Percentiles rank a stretch among this genome's conserved stretches.
These are phyloP conservation scores for Cerastis leucographa DNA, from an alignment of 2,888 invertebrate genomes.

Conservation along the genomic window DNA sequence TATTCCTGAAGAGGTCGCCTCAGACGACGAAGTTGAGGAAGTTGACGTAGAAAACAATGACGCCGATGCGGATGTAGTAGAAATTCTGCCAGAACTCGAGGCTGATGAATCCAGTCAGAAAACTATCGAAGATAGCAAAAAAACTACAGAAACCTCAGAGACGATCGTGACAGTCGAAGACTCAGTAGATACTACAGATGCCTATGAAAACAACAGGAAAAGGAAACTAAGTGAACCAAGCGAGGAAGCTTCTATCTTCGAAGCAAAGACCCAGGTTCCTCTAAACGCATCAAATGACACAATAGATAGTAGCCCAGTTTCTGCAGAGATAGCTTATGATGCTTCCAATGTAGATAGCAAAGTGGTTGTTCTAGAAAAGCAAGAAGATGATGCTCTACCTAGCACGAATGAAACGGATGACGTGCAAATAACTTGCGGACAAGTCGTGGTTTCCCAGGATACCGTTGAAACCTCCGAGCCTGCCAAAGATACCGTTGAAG, in stretches of 20 bases:
- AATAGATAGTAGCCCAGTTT: slow-evolving; percentile 74
- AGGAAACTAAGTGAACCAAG: neutral
- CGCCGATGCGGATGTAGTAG: slow-evolving; percentile 26
- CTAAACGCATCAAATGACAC: slow-evolving; percentile 72
- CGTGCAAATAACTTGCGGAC: slow-evolving; percentile 85
- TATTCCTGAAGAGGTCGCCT: slow-evolving; percentile 74
- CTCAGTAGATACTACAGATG: slow-evolving; percentile 31
- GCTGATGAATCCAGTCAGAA: slow-evolving; percentile 23
- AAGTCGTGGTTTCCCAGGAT: slow-evolving; percentile 79
- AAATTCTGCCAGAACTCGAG: slow-evolving; percentile 28
- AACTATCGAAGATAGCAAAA: slow-evolving; percentile 13
- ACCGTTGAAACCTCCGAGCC: slow-evolving; percentile 60
- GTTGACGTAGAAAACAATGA: slow-evolving; percentile 47
- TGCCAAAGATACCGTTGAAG: slow-evolving; percentile 45
- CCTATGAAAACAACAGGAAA: slow-evolving; percentile 25
- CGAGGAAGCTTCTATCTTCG: slow-evolving; percentile 68
- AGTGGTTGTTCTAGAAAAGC: slow-evolving; percentile 77
- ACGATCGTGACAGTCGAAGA: slow-evolving; percentile 28
- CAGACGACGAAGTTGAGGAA: slow-evolving; percentile 69
- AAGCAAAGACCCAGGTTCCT: slow-evolving; percentile 79
- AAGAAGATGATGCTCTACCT: slow-evolving; percentile 83
- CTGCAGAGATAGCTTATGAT: slow-evolving; percentile 82
- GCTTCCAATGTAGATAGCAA: slow-evolving; percentile 73
- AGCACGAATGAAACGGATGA: slow-evolving; percentile 86
- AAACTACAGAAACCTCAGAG: neutral